phyloP scores from a whole-genome alignment of 2,888 invertebrate species.

The Leucophenga montana region DNA sequence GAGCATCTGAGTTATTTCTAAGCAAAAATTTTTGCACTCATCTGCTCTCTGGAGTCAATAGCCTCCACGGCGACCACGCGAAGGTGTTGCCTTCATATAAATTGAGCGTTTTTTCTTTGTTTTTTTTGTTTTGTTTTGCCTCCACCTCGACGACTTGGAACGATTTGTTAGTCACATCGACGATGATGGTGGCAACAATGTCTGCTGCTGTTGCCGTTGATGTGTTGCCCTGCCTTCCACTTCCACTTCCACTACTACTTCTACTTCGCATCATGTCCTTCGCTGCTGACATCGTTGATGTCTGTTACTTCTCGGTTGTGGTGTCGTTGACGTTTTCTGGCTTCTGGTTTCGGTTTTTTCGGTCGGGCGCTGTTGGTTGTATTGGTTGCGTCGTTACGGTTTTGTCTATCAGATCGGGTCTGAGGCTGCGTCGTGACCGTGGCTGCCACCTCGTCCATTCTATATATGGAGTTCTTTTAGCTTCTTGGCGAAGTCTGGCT shows the following conservation, averaged over 20 bases:
- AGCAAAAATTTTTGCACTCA: slow-evolving; percentile 24
- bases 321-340: slow-evolving; percentile 66
- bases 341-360: slow-evolving; percentile 39
- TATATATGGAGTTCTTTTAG: background rate
- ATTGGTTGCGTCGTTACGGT: slow-evolving; percentile 34
- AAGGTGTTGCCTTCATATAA: slow-evolving; percentile 53
- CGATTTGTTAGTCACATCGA: background rate
- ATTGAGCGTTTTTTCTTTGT: slow-evolving; percentile 58
- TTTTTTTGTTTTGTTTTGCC: slow-evolving; percentile 3
- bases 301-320: slow-evolving; percentile 44
- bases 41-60: background rate
- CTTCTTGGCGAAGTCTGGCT: too few species aligned
- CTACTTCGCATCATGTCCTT: too few species aligned
- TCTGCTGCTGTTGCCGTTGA: background rate
- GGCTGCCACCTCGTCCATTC: background rate
- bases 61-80: slow-evolving; percentile 35
- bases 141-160: background rate
- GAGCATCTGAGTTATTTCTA: background rate
- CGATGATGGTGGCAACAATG: background rate
- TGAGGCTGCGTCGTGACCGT: background rate
- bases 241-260: too few species aligned
- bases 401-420: slow-evolving; percentile 45
- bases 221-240: background rate
- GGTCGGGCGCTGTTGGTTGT: slow-evolving; percentile 19
- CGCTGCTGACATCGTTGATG: slow-evolving; percentile 40